These are phyloP conservation scores for Sebastes miniatus DNA, from an alignment of 2,797 vertebrate species.

Conservation along the genomic window DNA sequence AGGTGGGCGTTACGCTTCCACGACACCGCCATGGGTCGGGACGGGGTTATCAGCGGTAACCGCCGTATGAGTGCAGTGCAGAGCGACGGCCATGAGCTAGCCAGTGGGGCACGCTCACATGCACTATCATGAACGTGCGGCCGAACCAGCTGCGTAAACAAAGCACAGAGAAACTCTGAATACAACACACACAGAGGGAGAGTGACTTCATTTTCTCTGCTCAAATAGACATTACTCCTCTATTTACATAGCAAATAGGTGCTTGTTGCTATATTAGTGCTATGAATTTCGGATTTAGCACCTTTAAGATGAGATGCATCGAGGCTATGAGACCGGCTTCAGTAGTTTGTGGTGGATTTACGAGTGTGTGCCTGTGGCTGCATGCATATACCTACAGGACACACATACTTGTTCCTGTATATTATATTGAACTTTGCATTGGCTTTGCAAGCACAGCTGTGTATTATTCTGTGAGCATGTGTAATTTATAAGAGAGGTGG, in stretches of 20 bases:
- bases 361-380: not conserved
- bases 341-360: not conserved
- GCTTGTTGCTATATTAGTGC: not conserved
- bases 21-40: too few species aligned
- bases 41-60: too few species aligned
- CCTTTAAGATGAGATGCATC: not conserved
- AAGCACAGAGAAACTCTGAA: not conserved
- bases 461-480: conserved; percentile 45
- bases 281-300: not conserved
- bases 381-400: not conserved
- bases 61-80: too few species aligned
- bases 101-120: not conserved
- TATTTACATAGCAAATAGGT: not conserved
- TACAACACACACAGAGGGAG: not conserved
- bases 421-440: conserved; percentile 19
- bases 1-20: too few species aligned
- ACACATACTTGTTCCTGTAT: conserved; percentile 2
- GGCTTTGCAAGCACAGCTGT: conserved; percentile 44
- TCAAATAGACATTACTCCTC: not conserved
- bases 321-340: not conserved
- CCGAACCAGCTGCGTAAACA: not conserved
- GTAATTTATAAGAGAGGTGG: conserved; percentile 22
- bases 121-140: not conserved
- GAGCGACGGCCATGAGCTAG: not conserved
- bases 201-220: not conserved